These are phyloP conservation scores for Akabosia matsudoensis DNA, from an alignment of 1,140 invertebrate genomes.

Conservation along the genomic window DNA sequence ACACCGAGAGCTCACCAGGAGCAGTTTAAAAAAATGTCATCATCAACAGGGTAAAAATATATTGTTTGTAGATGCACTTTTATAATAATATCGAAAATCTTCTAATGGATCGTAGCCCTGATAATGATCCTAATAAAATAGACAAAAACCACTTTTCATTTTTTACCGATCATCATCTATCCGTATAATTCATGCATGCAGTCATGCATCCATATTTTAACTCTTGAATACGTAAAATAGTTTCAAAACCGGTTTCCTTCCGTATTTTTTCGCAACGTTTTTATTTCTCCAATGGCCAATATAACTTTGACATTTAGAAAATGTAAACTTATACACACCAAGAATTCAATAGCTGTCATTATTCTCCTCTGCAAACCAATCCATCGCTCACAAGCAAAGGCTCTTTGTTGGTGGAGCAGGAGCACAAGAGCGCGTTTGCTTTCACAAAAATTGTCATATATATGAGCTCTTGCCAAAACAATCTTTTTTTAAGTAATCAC, in stretches of 20 bases:
- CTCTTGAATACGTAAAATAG: not conserved
- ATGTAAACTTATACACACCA: not conserved
- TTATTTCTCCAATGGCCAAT: not conserved
- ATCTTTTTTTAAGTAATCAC: constrained; percentile 19
- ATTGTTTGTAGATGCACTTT: too few relatives aligned
- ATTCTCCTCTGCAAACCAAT: too few relatives aligned
- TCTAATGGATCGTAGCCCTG: not conserved
- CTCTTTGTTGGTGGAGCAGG: too few relatives aligned
- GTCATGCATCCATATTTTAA: not conserved
- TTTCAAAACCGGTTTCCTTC: constrained; percentile 6
- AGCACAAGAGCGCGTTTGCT: not conserved
- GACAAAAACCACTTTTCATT: constrained; percentile 16
- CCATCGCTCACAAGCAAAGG: too few relatives aligned
- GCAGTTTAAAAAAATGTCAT: not conserved
- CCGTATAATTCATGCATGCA: not conserved
- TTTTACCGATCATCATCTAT: not conserved
- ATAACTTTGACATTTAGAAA: constrained; percentile 13
- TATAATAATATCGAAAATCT: too few relatives aligned
- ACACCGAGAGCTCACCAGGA: not conserved
- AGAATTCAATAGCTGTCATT: too few relatives aligned
- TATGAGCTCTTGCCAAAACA: constrained; percentile 18
- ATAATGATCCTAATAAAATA: not conserved
- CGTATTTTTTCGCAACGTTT: not conserved
- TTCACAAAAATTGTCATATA: constrained; percentile 21
- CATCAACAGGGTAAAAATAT: too few relatives aligned